Evolutionary conservation across 2,888 invertebrate species (phyloP), one percentile per base, ranked within the genome.

Genomic region (Latrodectus elegans): DNA sequence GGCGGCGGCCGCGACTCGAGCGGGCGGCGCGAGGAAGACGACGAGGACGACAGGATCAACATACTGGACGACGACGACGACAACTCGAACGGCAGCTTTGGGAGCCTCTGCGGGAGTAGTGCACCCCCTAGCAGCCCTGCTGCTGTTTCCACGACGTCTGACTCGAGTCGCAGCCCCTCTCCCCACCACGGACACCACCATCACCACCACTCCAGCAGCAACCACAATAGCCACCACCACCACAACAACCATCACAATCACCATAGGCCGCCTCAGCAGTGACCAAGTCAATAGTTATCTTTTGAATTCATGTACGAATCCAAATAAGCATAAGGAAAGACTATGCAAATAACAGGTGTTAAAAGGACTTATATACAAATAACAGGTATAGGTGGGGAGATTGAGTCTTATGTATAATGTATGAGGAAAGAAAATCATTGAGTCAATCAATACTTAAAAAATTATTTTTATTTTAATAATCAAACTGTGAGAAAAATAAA

Each of bases 101-200:
- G 81, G 26, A 84, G 84, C 49, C 78, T 85, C 22, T 84, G 88
- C 71, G 88, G 85, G 49, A 85, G 84, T 71, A 82, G 81, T 49
- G 88, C 88, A 38, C 89, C 89, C 53, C 89, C 90, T 12, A 82
- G 84, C 71, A 89, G 89, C 71, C 90, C 90, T 17, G 90, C 89
- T 1, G 90, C 89, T 3, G 89, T 90, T 17, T 89, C 89, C 17
- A 90, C 90, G 26, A 89, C 90, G 1, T 90, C 90, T 15, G 89
- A 89, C 64, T 88, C 88, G 55, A 88, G 88, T 52, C 77, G 89
- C 9, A 89, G 89, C 60, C 89, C 85, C 17, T 86, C 89, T 53
- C 89, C 89, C 10, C 79, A 74, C 64, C 84, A 75, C 84, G 74
- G 22, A 15, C 70, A 70, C 12, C 75, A 75, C 38, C 65, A 70